These are phyloP conservation scores for Coracias cyanogaster DNA, from an alignment of 2,797 vertebrate genomes.

Conservation along the genomic window DNA sequence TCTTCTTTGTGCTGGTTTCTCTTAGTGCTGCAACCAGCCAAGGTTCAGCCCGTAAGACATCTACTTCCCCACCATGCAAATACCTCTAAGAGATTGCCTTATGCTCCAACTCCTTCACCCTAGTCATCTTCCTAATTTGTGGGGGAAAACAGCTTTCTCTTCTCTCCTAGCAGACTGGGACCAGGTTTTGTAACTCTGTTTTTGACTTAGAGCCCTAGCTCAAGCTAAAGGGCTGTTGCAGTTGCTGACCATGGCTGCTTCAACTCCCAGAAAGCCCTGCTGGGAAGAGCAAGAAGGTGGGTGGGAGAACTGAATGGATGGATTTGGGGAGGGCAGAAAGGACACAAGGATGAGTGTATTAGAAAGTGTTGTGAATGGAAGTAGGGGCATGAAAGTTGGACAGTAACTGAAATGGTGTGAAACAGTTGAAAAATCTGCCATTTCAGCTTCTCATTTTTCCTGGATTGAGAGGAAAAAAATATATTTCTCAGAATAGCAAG, in stretches of 20 bases:
- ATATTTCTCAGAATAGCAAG: not conserved
- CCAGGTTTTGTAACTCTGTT: not conserved
- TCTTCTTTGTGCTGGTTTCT: not conserved
- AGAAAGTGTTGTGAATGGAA: not conserved
- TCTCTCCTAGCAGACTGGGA: not conserved
- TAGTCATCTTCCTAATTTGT: not conserved
- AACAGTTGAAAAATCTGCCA: not conserved
- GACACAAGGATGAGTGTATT: not conserved
- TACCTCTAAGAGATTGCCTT: not conserved
- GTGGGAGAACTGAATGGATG: not conserved
- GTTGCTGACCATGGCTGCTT: rapidly evolving
- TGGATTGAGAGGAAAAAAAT: not conserved
- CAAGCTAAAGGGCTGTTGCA: not conserved
- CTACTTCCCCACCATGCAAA: not conserved
- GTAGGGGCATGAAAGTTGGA: not conserved
- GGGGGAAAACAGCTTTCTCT: not conserved
- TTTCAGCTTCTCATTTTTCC: not conserved
- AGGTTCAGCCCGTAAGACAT: not conserved
- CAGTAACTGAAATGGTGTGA: not conserved
- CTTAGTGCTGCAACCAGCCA: not conserved
- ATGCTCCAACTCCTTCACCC: not conserved
- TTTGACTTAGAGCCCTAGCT: not conserved
- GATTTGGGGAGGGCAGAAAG: not conserved
- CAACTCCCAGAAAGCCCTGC: too few relatives aligned
- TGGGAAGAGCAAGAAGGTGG: not conserved